Conservation (phyloP, 1,140 invertebrate genomes). For the Drosophila elegans region DNA sequence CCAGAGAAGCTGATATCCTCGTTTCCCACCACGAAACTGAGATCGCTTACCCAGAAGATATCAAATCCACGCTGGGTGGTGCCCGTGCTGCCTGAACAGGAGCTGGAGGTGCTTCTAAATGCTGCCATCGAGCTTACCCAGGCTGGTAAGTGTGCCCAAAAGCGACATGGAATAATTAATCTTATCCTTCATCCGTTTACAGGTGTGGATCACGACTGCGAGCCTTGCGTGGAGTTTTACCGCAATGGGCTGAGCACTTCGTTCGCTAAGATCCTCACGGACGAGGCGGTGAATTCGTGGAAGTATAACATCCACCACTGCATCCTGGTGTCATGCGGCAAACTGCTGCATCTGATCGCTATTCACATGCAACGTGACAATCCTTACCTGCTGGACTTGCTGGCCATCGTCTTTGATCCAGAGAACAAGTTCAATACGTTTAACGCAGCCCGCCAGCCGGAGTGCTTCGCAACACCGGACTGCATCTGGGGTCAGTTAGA, state of each 20-base stretch:
- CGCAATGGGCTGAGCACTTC: conserved; percentile 97
- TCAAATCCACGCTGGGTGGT: conserved; percentile 97
- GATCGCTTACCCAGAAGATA: conserved; percentile 97
- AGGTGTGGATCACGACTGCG: conserved; percentile 95
- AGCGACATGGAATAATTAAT: background rate
- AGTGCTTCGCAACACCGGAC: conserved; percentile 88
- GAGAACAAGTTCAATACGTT: conserved; percentile 98
- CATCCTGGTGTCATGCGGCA: conserved; percentile 96
- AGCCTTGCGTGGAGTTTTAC: conserved; percentile 97
- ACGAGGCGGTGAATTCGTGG: conserved; percentile 99
- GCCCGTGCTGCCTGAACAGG: conserved; percentile 97
- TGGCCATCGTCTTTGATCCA: conserved; percentile 97
- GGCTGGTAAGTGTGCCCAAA: conserved; percentile 87
- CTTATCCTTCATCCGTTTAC: conserved; percentile 37
- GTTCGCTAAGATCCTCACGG: conserved; percentile 98
- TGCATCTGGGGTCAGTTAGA: conserved; percentile 84
- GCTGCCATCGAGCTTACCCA: conserved; percentile 94
- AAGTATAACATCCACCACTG: conserved; percentile 98
- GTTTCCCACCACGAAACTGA: conserved; percentile 95
- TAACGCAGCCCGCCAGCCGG: conserved; percentile 93
- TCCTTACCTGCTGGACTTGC: conserved; percentile 95
- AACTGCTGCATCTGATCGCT: conserved; percentile 96
- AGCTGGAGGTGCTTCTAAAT: conserved; percentile 95
- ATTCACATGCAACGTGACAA: conserved; percentile 96
- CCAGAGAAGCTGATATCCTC: conserved; percentile 82